These are phyloP conservation scores for Parasteatoda lunata DNA, from an alignment of 2,888 invertebrate genomes.

Conservation along the genomic window DNA sequence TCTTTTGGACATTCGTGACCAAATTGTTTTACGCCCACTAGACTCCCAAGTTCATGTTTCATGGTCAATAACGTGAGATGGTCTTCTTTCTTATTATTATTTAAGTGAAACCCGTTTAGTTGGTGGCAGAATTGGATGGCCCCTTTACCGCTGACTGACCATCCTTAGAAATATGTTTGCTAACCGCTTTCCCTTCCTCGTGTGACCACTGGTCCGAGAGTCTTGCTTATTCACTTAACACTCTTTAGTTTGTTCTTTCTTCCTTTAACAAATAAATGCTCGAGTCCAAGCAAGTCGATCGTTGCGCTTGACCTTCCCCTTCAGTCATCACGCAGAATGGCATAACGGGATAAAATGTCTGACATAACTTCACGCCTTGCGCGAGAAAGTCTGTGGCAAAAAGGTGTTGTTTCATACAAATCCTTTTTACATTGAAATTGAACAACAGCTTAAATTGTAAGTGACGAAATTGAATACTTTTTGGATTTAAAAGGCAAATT, in stretches of 20 bases:
- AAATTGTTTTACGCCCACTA: conserved; percentile 21
- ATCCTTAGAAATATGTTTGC: conserved; percentile 28
- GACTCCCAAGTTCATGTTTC: conserved; percentile 39
- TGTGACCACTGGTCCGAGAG: conserved; percentile 30
- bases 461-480: neutral
- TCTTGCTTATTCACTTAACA: conserved; percentile 3
- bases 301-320: conserved; percentile 46
- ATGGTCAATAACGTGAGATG: conserved; percentile 55
- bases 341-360: conserved; percentile 8
- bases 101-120: conserved; percentile 18
- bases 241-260: conserved; percentile 15
- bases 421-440: neutral
- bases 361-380: neutral
- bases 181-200: conserved; percentile 12
- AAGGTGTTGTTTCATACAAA: neutral
- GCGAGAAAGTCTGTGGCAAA: neutral
- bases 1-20: conserved; percentile 21
- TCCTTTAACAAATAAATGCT: conserved; percentile 3
- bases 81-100: conserved; percentile 7
- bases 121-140: conserved; percentile 7
- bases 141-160: conserved; percentile 32
- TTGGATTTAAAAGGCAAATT: too few species aligned
- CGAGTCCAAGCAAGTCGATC: neutral
- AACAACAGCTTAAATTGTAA: neutral
- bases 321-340: conserved; percentile 1